Evolutionary conservation across 2,888 invertebrate species (phyloP).

Genomic region (Ochlodes sylvanus): DNA sequence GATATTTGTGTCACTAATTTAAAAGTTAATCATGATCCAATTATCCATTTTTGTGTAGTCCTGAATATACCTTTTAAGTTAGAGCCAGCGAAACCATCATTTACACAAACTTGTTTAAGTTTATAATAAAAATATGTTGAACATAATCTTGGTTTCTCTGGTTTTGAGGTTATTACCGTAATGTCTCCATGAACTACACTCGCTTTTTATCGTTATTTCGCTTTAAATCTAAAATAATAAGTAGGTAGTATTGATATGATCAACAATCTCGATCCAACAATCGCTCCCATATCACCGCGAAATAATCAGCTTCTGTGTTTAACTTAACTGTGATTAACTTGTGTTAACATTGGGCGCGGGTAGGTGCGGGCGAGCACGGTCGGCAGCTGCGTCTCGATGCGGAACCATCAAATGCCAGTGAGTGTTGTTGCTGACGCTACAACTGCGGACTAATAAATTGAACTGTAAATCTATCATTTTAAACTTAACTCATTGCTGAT

Average conservation of each 20-base stretch:
- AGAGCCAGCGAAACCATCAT: no score
- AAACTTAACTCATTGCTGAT: no score
- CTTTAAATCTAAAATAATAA: neutral
- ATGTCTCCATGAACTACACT: neutral
- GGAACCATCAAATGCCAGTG: conserved; percentile 64
- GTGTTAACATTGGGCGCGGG: conserved; percentile 28
- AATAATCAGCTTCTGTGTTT: no score
- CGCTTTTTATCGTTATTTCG: neutral
- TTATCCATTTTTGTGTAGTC: no score
- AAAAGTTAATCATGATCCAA: no score
- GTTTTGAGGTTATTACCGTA: neutral
- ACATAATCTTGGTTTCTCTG: no score
- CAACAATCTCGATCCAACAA: no score
- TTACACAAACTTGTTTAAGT: no score
- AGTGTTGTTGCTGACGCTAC: conserved; percentile 53
- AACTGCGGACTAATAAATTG: neutral
- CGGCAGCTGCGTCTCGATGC: conserved; percentile 55
- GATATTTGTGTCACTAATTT: conserved; percentile 22
- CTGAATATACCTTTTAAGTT: no score
- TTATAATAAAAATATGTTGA: no score
- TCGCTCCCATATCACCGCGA: no score
- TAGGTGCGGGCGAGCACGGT: conserved; percentile 44
- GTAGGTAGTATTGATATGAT: neutral
- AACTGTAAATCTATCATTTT: no score
- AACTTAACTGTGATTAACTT: conserved; percentile 1